Evolutionary conservation across 2,797 vertebrate genomes (phyloP).

Genomic region (Melopsittacus undulatus): DNA sequence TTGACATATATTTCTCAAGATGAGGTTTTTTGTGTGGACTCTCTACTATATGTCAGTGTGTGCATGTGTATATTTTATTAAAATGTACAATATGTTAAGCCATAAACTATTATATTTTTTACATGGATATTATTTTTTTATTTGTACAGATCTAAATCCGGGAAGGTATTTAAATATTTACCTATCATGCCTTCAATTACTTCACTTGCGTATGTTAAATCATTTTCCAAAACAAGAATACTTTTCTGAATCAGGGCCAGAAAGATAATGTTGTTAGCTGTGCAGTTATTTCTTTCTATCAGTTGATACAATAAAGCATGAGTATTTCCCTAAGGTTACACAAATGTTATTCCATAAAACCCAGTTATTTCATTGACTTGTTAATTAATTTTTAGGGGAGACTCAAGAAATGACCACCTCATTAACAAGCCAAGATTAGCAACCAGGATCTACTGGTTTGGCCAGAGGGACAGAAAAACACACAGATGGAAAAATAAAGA

Average conservation of each 20-base stretch:
- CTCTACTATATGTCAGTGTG: not conserved
- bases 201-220: not conserved
- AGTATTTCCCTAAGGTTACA: not conserved
- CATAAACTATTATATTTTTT: not conserved
- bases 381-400: conserved; percentile 28
- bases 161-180: conserved; percentile 14
- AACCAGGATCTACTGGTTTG: not conserved
- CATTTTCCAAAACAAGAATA: not conserved
- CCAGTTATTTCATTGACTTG: not conserved
- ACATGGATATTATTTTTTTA: not conserved
- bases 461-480: not conserved
- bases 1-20: conserved; percentile 31
- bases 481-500: not conserved
- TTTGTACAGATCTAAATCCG: not conserved
- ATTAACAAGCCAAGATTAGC: not conserved
- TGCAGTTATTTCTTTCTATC: not conserved
- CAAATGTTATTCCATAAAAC: not conserved
- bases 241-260: not conserved
- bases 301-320: not conserved
- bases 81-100: not conserved
- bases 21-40: not conserved
- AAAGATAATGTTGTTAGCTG: not conserved
- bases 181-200: not conserved
- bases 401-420: not conserved
- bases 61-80: not conserved